A percentile compares a stretch with the other conserved stretches of the same genome.
Evolutionary conservation across 2,113 vertebrate species (phyloP).

Genomic region (Condylura cristata): DNA sequence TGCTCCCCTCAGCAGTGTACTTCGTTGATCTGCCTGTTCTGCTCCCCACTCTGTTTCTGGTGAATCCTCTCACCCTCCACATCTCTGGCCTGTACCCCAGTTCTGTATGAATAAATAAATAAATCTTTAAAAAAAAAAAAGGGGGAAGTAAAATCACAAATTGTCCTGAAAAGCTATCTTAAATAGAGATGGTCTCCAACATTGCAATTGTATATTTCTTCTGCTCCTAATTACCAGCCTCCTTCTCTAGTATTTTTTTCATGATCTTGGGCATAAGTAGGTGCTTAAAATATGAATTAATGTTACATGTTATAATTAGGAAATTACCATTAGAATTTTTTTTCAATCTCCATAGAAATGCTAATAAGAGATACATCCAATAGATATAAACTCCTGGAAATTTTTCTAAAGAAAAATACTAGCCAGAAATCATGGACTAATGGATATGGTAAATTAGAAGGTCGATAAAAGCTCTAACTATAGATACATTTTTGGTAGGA

Average conservation of each 20-base stretch:
- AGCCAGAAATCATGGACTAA: background rate
- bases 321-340: constrained; percentile 22
- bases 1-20: too few relatives aligned
- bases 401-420: background rate
- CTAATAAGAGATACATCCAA: background rate
- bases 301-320: background rate
- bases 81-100: too few relatives aligned
- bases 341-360: background rate
- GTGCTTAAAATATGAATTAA: background rate
- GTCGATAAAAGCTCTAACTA: background rate
- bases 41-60: too few relatives aligned
- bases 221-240: background rate
- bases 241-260: background rate
- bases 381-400: background rate
- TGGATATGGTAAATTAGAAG: background rate
- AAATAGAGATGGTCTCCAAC: background rate
- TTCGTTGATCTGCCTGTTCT: too few relatives aligned
- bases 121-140: too few relatives aligned
- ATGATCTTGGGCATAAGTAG: background rate
- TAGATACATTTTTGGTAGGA: background rate
- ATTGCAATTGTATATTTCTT: background rate
- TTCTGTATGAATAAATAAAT: too few relatives aligned
- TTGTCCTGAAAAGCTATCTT: background rate
- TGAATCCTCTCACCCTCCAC: too few relatives aligned
- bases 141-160: background rate